Conservation (phyloP, 2,113 vertebrate species). For the Lamprotornis superbus region DNA sequence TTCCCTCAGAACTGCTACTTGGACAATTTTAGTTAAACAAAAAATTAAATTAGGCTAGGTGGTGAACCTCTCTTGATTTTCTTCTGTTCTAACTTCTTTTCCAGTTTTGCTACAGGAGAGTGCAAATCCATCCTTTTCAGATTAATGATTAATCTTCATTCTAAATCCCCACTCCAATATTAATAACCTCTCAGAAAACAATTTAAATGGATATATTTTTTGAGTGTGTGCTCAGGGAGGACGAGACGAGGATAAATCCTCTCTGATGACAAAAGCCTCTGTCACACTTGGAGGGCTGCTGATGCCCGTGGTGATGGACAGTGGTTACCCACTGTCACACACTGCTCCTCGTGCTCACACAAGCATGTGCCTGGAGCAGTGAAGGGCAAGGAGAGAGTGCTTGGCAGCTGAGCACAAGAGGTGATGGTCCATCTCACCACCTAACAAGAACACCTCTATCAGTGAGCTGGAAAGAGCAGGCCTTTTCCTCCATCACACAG, state of each 20-base stretch:
- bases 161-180: conserved; percentile 22
- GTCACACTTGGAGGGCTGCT: not conserved
- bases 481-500: not conserved
- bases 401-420: not conserved
- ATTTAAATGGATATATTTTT: conserved; percentile 31
- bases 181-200: conserved; percentile 38
- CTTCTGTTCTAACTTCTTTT: not conserved
- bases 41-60: not conserved
- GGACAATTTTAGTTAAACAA: not conserved
- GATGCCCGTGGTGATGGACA: not conserved
- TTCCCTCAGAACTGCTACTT: not conserved
- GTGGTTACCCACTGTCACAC: not conserved
- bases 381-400: not conserved
- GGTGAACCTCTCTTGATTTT: not conserved
- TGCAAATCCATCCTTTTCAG: not conserved
- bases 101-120: not conserved
- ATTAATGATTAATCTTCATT: conserved; percentile 18
- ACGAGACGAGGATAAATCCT: conserved; percentile 7
- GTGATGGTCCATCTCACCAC: not conserved
- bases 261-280: not conserved
- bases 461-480: not conserved
- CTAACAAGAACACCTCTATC: not conserved
- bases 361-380: not conserved
- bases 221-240: not conserved
- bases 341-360: not conserved